Evolutionary conservation across 2,888 invertebrate species (phyloP).

Genomic region (Ceraclea dissimilis): DNA sequence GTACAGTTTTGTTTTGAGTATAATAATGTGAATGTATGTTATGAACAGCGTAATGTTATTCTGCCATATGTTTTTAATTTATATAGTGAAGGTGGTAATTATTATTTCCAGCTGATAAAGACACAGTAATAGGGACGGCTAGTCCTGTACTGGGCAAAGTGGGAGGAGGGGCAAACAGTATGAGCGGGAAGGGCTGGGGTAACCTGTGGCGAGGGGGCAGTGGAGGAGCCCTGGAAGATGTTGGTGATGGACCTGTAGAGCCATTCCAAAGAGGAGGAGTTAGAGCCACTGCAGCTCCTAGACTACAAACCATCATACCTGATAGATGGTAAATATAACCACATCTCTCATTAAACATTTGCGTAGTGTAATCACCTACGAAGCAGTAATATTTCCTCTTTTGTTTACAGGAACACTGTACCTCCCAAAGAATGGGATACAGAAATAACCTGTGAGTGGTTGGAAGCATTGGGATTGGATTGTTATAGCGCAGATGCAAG

Average conservation of each 20-base stretch:
- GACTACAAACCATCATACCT: slow-evolving; percentile 38
- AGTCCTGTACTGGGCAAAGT: slow-evolving; percentile 32
- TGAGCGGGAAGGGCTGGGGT: slow-evolving; percentile 33
- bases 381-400: no score
- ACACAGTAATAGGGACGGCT: slow-evolving; percentile 35
- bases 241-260: slow-evolving; percentile 44
- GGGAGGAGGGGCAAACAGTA: slow-evolving; percentile 7
- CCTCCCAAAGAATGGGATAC: slow-evolving; percentile 77
- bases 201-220: slow-evolving; percentile 62
- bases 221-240: slow-evolving; percentile 52
- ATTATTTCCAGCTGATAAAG: slow-evolving; percentile 55
- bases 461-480: slow-evolving; percentile 68
- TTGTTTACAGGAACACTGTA: slow-evolving; percentile 52
- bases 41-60: no score
- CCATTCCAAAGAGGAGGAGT: slow-evolving; percentile 62
- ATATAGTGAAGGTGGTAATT: no score
- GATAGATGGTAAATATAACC: slow-evolving; percentile 19
- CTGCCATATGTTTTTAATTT: no score
- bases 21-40: no score
- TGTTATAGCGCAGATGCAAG: slow-evolving; percentile 72
- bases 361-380: no score
- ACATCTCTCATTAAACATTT: background rate
- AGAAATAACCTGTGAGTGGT: slow-evolving; percentile 75
- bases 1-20: no score
- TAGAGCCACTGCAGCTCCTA: slow-evolving; percentile 64